phyloP scores from a whole-genome alignment of 2,113 vertebrate species.

The Bos javanicus region DNA sequence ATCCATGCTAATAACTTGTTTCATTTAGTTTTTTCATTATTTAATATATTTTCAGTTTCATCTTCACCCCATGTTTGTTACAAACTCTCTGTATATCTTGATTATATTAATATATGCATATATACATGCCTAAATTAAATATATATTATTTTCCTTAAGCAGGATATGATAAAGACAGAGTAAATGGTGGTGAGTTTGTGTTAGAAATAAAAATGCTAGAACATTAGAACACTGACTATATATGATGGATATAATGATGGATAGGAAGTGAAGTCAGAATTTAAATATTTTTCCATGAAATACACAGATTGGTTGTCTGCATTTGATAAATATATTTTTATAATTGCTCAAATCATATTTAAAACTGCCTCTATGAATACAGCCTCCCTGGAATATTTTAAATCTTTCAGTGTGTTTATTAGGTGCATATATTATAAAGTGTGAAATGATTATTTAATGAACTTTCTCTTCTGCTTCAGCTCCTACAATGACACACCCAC shows the following conservation, averaged over 20 bases:
- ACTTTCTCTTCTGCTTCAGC: conserved; percentile 41
- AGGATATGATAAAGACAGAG: neutral
- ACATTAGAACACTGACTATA: neutral
- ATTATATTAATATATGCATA: neutral
- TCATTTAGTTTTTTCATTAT: neutral
- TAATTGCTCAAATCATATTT: conserved; percentile 57
- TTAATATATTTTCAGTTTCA: neutral
- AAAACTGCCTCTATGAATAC: conserved; percentile 28
- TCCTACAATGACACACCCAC: conserved; percentile 36
- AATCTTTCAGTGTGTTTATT: conserved; percentile 53
- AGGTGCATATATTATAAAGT: conserved; percentile 57
- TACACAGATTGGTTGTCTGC: neutral
- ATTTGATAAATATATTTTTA: conserved; percentile 54
- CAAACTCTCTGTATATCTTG: neutral
- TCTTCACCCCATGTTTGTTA: neutral
- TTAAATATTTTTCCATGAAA: conserved; percentile 19
- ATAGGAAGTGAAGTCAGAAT: neutral
- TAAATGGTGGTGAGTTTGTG: neutral
- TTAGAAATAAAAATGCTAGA: neutral
- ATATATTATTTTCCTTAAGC: neutral
- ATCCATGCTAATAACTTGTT: neutral
- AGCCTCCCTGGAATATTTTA: conserved; percentile 48
- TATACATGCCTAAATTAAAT: neutral
- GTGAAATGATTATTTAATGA: conserved; percentile 65
- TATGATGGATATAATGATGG: neutral